Conservation (phyloP, 2,888 invertebrate genomes). For the Apotomis capreana region DNA sequence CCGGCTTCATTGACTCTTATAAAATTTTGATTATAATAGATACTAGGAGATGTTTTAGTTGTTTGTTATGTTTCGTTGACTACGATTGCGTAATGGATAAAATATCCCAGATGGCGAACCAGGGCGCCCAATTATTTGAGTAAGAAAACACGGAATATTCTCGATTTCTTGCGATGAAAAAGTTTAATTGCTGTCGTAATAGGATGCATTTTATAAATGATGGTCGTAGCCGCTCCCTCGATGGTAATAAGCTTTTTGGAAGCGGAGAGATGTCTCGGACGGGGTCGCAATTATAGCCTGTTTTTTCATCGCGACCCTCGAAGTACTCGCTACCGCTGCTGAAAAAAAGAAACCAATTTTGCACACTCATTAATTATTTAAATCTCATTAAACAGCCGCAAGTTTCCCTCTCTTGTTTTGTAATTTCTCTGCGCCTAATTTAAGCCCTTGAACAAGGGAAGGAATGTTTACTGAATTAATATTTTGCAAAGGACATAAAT, state of each 20-base stretch:
- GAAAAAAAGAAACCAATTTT: slow-evolving; percentile 81
- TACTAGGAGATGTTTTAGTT: not conserved
- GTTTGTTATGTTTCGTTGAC: slow-evolving; percentile 1
- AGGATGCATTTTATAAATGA: slow-evolving; percentile 70
- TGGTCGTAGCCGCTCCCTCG: slow-evolving; percentile 56
- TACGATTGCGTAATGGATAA: slow-evolving; percentile 2
- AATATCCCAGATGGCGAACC: slow-evolving; percentile 1
- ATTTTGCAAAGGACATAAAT: not conserved
- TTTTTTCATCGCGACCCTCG: slow-evolving; percentile 73
- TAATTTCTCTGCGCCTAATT: slow-evolving; percentile 67
- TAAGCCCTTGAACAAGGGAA: slow-evolving; percentile 63
- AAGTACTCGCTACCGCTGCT: slow-evolving; percentile 63
- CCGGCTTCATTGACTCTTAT: not conserved
- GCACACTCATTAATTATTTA: slow-evolving; percentile 84
- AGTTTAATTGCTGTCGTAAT: slow-evolving; percentile 62
- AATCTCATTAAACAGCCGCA: slow-evolving; percentile 82
- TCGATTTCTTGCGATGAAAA: slow-evolving; percentile 44
- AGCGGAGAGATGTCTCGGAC: slow-evolving; percentile 51
- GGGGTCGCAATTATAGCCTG: slow-evolving; percentile 76
- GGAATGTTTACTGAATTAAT: slow-evolving; percentile 43
- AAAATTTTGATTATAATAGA: slow-evolving; percentile 3
- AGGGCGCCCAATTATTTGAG: slow-evolving; percentile 1
- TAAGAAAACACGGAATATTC: slow-evolving; percentile 36
- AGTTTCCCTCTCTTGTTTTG: slow-evolving; percentile 73
- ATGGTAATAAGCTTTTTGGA: slow-evolving; percentile 51